Conservation (phyloP, 2,113 vertebrate species). For the Esox niger region DNA sequence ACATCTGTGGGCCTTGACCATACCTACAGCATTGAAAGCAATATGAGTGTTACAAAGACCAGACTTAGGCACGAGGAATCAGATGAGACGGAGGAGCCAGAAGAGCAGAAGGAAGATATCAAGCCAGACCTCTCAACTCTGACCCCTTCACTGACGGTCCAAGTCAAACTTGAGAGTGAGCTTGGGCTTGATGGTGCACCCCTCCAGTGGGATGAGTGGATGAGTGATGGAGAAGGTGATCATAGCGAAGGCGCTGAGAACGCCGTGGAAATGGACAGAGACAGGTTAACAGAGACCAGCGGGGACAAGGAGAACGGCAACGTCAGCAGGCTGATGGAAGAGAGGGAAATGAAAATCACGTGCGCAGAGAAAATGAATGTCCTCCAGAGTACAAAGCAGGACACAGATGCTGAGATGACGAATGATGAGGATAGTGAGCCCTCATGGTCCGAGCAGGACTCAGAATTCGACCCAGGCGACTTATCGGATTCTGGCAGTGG, state of each 20-base stretch:
- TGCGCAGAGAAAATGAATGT: not conserved
- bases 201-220: conserved; percentile 9
- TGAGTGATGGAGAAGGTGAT: not conserved
- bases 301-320: too few relatives aligned
- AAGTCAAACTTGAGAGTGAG: not conserved
- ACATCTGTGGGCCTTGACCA: not conserved
- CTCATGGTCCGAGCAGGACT: conserved; percentile 1
- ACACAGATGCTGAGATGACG: not conserved
- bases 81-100: too few relatives aligned
- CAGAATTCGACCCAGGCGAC: conserved; percentile 7
- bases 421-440: not conserved
- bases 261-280: not conserved
- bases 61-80: too few relatives aligned
- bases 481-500: conserved; percentile 32
- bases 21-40: not conserved
- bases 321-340: not conserved
- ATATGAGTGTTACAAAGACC: not conserved
- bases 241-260: not conserved
- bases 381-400: not conserved
- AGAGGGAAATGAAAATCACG: not conserved
- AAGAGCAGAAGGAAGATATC: not conserved
- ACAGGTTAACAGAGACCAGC: too few relatives aligned
- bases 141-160: too few relatives aligned
- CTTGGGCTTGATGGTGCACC: conserved; percentile 6
- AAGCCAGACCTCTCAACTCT: not conserved